phyloP scores from a whole-genome alignment of 2,888 invertebrate genomes.

The Agriotes lineatus region DNA sequence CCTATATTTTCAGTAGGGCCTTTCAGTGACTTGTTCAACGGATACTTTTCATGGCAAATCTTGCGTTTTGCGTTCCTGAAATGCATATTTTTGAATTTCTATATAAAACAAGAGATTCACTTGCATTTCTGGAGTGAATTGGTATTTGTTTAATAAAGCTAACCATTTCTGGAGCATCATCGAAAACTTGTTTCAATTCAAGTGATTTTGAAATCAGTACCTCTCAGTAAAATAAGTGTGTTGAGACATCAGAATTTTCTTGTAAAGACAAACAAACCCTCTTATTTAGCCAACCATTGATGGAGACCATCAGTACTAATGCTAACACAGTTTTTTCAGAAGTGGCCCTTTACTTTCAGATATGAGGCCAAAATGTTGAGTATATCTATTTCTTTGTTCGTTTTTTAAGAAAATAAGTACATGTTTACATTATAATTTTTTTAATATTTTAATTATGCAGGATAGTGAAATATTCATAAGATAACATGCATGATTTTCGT shows the following conservation, averaged over 20 bases:
- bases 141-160: neutral
- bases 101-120: neutral
- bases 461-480: no score
- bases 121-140: neutral
- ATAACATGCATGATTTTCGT: no score
- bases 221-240: neutral
- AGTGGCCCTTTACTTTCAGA: no score
- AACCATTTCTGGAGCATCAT: neutral
- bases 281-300: neutral
- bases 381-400: no score
- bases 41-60: neutral
- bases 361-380: no score
- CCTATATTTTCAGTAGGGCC: neutral
- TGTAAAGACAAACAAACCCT: no score
- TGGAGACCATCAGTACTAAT: neutral
- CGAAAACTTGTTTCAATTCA: neutral
- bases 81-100: neutral
- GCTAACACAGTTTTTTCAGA: neutral
- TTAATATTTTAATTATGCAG: no score
- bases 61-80: neutral
- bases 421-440: no score
- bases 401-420: no score
- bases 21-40: neutral
- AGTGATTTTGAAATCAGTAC: neutral
- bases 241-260: neutral